Evolutionary conservation across 2,888 invertebrate genomes (phyloP).

Genomic region (Dermolepida albohirtum): DNA sequence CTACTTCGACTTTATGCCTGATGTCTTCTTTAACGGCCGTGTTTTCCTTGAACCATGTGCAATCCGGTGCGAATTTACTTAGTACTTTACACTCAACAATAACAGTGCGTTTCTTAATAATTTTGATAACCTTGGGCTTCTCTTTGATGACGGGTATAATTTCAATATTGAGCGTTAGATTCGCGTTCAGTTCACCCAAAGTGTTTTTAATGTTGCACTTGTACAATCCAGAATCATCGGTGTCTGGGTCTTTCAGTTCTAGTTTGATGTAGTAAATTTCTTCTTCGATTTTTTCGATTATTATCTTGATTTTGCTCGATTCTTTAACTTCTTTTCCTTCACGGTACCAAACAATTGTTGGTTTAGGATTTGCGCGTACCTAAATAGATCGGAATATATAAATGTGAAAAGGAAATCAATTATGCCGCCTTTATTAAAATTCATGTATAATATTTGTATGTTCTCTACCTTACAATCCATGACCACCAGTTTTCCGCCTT

Average conservation of each 20-base stretch:
- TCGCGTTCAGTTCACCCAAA: constrained; percentile 96
- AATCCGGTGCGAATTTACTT: constrained; percentile 92
- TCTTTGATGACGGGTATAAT: constrained; percentile 95
- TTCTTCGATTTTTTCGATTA: constrained; percentile 77
- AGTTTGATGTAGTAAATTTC: constrained; percentile 89
- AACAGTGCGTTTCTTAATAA: constrained; percentile 92
- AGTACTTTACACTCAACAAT: constrained; percentile 94
- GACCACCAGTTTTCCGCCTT: constrained; percentile 84
- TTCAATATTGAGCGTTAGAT: constrained; percentile 97
- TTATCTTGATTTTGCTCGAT: constrained; percentile 83
- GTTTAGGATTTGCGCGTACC: constrained; percentile 78
- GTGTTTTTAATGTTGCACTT: constrained; percentile 98
- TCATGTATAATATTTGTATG: constrained; percentile 1
- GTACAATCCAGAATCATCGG: constrained; percentile 97
- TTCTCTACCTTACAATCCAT: constrained; percentile 84
- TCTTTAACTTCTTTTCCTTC: constrained; percentile 84
- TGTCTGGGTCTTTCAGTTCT: constrained; percentile 89
- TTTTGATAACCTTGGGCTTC: constrained; percentile 90
- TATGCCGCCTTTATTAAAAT: not conserved
- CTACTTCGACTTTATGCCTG: constrained; percentile 80
- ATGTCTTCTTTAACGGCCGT: constrained; percentile 81
- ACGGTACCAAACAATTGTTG: constrained; percentile 85
- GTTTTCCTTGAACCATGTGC: constrained; percentile 93
- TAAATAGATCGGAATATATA: constrained; percentile 18
- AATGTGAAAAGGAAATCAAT: not conserved